Evolutionary conservation across 2,797 vertebrate species (phyloP).

Genomic region (Helarctos malayanus): DNA sequence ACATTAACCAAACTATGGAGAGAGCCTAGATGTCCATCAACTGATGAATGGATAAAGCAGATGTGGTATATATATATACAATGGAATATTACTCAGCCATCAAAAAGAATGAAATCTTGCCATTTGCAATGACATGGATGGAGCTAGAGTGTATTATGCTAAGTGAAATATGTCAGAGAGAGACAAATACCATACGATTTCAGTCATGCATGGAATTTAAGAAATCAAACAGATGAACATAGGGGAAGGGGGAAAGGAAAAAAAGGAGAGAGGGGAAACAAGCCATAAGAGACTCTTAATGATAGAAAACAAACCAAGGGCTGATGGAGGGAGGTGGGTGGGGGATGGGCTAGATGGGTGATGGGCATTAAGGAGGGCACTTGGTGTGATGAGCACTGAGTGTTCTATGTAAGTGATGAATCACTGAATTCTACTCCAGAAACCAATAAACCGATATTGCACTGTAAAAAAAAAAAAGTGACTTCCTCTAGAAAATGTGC

Average conservation of each 20-base stretch:
- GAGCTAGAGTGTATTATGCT: neutral
- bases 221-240: neutral
- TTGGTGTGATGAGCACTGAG: neutral
- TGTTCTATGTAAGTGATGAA: neutral
- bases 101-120: neutral
- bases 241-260: neutral
- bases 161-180: neutral
- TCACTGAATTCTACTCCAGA: neutral
- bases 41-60: neutral
- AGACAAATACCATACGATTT: neutral
- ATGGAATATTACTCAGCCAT: neutral
- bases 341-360: neutral
- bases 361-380: neutral
- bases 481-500: neutral
- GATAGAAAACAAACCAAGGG: neutral
- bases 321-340: neutral
- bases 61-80: neutral
- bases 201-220: neutral
- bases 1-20: neutral
- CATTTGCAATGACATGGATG: neutral
- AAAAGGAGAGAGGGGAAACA: neutral
- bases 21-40: neutral
- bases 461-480: neutral
- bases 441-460: neutral
- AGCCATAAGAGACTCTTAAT: neutral